Evolutionary conservation across 1,140 invertebrate genomes (phyloP), one percentile per base, ranked within the genome.

Genomic region (Brachystomella parvula): DNA sequence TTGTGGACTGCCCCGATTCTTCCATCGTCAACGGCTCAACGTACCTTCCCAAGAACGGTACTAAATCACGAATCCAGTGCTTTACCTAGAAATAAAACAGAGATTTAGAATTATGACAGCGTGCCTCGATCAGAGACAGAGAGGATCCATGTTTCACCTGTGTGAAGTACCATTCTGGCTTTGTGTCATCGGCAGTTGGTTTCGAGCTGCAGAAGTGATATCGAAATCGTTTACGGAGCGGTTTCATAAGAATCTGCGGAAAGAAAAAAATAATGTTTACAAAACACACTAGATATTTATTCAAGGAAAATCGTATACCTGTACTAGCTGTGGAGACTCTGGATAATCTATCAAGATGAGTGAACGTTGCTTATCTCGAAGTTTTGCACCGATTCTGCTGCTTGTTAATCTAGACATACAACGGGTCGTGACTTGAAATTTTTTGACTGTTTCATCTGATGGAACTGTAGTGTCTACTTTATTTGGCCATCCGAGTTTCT

Each of bases 141-240:
- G n/a, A n/a, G n/a, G n/a, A n/a, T n/a, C n/a, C n/a, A n/a, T 31
- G 35, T 32, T 9, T n/a, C 21, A 69, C 64, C 60, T 73, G 72
- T 26, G 67, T 53, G 67, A 73, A 73, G 47, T 73, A 73, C 72
- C 72, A 73, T 30, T 73, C 72, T n/a, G 72, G 72, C 30, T 62
- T 59, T 17, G 33, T 30, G 21, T 65, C 15, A 49, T 73, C 68
- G 53, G 60, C 57, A 26, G 72, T 73, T 56, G 57, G 29, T 49
- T 67, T 73, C 31, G 64, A 47, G 31, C 61, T 61, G 28, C 63
- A 71, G 61, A 73, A 73, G 60, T 73, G 66, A 63, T 62, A 73
- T 21, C 47, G 29, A 64, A 73, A 73, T 63, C 69, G n/a, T 47
- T 63, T 67, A 19, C 65, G 71, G 17, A 73, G 39, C 19, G 72